Base-by-base conservation (phyloP, 2,888 invertebrate species). In the Ectemnius lituratus region DNA sequence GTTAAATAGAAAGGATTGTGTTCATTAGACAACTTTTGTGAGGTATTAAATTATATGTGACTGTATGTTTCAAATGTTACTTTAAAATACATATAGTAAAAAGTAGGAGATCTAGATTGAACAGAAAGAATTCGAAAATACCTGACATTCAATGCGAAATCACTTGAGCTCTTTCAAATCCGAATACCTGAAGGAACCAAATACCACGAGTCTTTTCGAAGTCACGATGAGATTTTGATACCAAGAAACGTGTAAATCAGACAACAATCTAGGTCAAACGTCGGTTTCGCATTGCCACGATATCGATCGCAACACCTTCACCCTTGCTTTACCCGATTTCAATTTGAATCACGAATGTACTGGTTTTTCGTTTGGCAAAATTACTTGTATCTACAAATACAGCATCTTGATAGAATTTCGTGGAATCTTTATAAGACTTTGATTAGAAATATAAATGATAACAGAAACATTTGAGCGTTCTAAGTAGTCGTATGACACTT, bases 241-340 rank as follows among this genome's bases (percentile, higher is more conserved):
- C 52, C 52, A 52, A 14, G 52, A 14, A 16, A 14, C 23, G 13
- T 52, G 52, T 52, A 52, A 52, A 52, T 52, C 16, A 52, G 52
- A 52, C 14, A 52, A 16, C 37, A 8, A 37, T 37, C 37, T 37
- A 6, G 52, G 52, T 16, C 52, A 52, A 52, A 52, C 16, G n/a
- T 14, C 52, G 52, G 14, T 16, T 52, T 52, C 14, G 52, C 52
- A 16, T 5, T 52, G 5, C 14, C 5, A 52, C 52, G 52, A 52
- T 52, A 52, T 52, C 52, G 52, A 52, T 52, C 52, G 52, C 52
- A 52, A 52, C 52, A 52, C 52, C 52, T 14, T 14, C 16, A 4
- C 52, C 66, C 60, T 63, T 74, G 63, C 61, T 62, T 67, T 62
- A 47, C 67, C 56, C 72, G 70, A 80, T 82, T 64, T 72, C 72